phyloP scores from a whole-genome alignment of 2,113 vertebrate species.

The Cochlearius cochlearius region DNA sequence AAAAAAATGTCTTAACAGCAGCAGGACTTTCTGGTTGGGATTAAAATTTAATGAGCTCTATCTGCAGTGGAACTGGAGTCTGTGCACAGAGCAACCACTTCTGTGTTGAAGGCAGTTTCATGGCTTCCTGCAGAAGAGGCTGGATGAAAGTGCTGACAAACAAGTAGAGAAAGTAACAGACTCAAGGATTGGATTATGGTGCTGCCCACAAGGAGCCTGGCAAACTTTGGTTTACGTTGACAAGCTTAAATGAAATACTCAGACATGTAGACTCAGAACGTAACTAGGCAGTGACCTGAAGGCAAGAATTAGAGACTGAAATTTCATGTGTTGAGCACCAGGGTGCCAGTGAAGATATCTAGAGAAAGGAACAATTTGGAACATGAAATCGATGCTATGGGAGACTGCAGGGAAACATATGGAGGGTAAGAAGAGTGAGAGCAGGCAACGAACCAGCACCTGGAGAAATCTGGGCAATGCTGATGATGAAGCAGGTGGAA shows the following conservation, averaged over 20 bases:
- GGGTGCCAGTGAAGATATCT: neutral
- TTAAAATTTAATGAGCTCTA: constrained; percentile 8
- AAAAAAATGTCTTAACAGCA: neutral
- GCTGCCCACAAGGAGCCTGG: neutral
- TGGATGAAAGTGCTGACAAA: neutral
- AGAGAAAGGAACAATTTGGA: neutral
- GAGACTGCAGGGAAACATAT: neutral
- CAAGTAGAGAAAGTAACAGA: neutral
- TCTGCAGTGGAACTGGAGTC: neutral
- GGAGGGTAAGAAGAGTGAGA: neutral
- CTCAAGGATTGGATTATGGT: neutral
- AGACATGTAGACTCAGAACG: neutral
- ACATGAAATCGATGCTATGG: accelerated
- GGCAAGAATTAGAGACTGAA: neutral
- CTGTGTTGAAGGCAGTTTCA: neutral
- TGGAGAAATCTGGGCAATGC: neutral
- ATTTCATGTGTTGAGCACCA: neutral
- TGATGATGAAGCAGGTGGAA: neutral
- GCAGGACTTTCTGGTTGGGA: neutral
- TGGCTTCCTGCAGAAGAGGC: neutral
- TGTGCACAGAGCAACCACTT: neutral
- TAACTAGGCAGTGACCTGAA: neutral
- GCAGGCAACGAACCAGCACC: neutral
- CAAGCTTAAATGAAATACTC: neutral
- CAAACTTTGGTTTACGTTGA: neutral